phyloP scores from a whole-genome alignment of 1,140 invertebrate species.

The Brachionus rotundiformis region DNA sequence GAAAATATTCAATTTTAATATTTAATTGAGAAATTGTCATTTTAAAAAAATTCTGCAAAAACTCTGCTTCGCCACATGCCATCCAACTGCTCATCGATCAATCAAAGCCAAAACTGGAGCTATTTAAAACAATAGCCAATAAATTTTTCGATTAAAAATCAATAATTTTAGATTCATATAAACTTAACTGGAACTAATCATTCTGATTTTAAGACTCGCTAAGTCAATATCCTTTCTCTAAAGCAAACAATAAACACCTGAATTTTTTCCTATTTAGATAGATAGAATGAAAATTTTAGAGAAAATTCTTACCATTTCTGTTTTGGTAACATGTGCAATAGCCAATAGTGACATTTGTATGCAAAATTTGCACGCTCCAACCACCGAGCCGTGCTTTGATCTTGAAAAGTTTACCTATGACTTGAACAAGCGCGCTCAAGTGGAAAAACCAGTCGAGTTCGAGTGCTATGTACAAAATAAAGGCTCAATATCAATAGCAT shows the following conservation, averaged over 20 bases:
- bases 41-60: neutral
- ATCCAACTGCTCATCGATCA: neutral
- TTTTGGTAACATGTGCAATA: neutral
- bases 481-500: conserved; percentile 24
- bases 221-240: conserved; percentile 23
- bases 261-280: neutral
- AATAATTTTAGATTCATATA: neutral
- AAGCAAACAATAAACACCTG: neutral
- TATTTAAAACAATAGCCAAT: conserved; percentile 35
- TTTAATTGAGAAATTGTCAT: conserved; percentile 12
- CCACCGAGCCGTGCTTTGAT: conserved; percentile 15
- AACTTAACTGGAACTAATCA: conserved; percentile 24
- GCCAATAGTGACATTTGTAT: neutral
- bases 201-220: neutral
- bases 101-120: neutral
- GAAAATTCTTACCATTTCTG: neutral
- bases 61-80: neutral
- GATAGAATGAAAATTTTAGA: neutral
- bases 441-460: neutral
- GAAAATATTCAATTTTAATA: neutral
- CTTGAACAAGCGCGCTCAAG: neutral
- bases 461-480: conserved; percentile 47
- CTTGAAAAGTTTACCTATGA: neutral
- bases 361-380: neutral
- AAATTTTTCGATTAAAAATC: conserved; percentile 36